Evolutionary conservation across 2,113 vertebrate genomes (phyloP), one percentile per base, ranked within the genome.

Genomic region (Ophthalmotilapia sp.): DNA sequence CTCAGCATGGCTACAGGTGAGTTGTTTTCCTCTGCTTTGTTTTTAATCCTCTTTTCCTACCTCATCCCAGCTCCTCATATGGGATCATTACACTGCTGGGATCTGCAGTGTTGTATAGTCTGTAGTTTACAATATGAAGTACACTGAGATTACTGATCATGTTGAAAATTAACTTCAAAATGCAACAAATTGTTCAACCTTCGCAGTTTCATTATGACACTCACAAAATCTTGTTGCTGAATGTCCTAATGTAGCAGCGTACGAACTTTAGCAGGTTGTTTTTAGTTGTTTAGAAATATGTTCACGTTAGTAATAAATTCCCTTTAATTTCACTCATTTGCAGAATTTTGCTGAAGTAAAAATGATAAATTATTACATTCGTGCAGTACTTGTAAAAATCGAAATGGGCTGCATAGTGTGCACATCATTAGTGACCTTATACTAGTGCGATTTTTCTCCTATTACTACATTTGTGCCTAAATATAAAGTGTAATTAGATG

Each of bases 1-100:
- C 96, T 3, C 93, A 95, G 80, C 97, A 96, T 1, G 97, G 97
- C 42, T 98, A 97, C 95, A 97, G 97, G 98, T 98, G 81, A 95
- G 97, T 60, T 10, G 9, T 73, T 47, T 73, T 47, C 40, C 40
- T 26, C 65, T 2, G 36, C 21, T 40, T 42, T 23, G n/a, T 3
- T 70, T 70, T 70, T 70, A 23, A 21, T 70, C 36, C 5, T 70
- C 36, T 14, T 70, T 40, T 70, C 62, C 36, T 40, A 40, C 65
- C 0, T 42, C 62, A 70, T 14, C n/a, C 11, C n/a, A 23, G n/a
- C 36, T 23, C n/a, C 36, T 70, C 38, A 9, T 42, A 42, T 70
- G 65, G 38, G 65, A 70, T 70, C 36, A 70, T 0, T 42, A 38
- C 36, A 42, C 7, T 2, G 36, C n/a, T 42, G 12, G 38, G 36